Evolutionary conservation across 2,888 invertebrate genomes (phyloP), one percentile per base, ranked within the genome.

Genomic region (Tipula lateralis): DNA sequence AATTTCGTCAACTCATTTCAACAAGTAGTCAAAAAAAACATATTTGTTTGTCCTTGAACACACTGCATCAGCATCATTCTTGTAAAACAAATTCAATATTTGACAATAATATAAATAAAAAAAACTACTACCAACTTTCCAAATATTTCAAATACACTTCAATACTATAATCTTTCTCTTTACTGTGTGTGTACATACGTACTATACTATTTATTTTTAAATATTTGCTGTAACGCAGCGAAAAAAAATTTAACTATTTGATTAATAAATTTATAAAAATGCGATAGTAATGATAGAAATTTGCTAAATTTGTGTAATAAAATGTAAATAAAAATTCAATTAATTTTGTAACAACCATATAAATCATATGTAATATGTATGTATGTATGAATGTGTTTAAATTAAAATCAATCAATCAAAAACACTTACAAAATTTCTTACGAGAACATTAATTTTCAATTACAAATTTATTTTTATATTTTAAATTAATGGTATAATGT

Each of bases 21-120:
- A 9, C 66, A 66, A 44, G 19, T 66, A 24, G 66, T 12, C 66
- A 12, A 66, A 19, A 66, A 16, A 24, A 24, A n/a, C n/a, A 6
- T 24, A 24, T 66, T 66, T 66, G 24, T 24, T 9, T 24, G 66
- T 66, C 66, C 66, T 66, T 66, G 66, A 24, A 24, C 66, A 66
- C 24, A 66, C 24, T 66, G 50, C 50, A 44, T 16, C 44, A 19
- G 66, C 24, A 66, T 19, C 24, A 66, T 6, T 66, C 9, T 19
- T 66, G 66, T 66, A 24, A 66, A 66, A 66, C 66, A 66, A 66
- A 66, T 66, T 66, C 66, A 66, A 66, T 66, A 66, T 66, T 66
- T 66, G 24, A 66, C 24, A 44, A 44, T 44, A 44, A 44, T 24
- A 24, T 19, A 9, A 24, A 9, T 12, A 66, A 7, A 24, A 24